Evolutionary conservation across 2,113 vertebrate genomes (phyloP), one percentile per base, ranked within the genome.

Genomic region (Leptobrachium leishanense): DNA sequence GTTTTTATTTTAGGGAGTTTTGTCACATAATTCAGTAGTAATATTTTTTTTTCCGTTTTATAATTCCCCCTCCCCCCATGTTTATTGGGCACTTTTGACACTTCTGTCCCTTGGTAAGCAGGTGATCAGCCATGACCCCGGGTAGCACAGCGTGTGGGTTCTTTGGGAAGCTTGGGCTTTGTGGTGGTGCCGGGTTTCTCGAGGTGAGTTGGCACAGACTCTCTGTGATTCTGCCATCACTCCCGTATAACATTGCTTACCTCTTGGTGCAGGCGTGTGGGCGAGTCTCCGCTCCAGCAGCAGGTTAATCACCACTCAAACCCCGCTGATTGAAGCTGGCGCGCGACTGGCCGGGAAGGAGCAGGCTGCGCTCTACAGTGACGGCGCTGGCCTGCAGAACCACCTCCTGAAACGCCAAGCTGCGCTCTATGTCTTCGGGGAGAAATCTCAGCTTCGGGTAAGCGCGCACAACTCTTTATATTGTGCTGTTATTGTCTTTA

Each of bases 401-500:
- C 95, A 95, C 83, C 94, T 99, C 67, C 88, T 94, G 73, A 98
- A 96, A 82, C 95, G 94, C 72, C 96, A 98, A 88, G 95, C 96
- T n/a, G 92, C 96, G 40, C 90, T 99, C 71, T 99, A 98, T 81
- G 90, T 99, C 88, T 97, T 99, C 64, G 97, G 97, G 74, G 97
- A 99, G 89, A 99, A 98, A 88, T 97, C 97, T 43, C 97, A 99
- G 83, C 89, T 99, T 81, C 92, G 94, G 95, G 98, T 99, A 92
- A 95, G 89, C 81, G 46, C 8, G 4, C 4, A 8, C 46, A 0
- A 8, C 4, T 50, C 46, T 50, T 31, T 31, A 31, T 31, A 31
- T 31, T 31, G 20, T 31, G 20, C 20, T 31, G 20, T 31, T 31
- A 31, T 31, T 31, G 20, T 31, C 20, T 31, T 31, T 31, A 31